Conservation (phyloP, 2,113 vertebrate genomes). For the Mobula birostris region DNA sequence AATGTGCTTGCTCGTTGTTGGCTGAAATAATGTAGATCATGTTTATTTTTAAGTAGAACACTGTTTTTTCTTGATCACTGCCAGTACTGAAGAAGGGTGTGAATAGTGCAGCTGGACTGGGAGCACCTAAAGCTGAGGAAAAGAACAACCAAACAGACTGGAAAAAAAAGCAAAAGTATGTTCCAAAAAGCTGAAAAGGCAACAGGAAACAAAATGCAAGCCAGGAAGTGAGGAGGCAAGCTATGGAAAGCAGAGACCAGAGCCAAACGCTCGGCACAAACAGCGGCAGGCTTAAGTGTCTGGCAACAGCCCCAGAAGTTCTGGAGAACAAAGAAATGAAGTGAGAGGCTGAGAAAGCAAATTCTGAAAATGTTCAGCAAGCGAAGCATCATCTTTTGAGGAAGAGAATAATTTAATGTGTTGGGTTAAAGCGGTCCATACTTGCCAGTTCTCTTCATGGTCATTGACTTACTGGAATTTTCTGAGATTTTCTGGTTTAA, state of each 20-base stretch:
- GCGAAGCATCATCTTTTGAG: background rate
- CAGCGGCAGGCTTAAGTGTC: background rate
- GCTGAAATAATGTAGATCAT: background rate
- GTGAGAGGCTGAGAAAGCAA: background rate
- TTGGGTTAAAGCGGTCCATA: background rate
- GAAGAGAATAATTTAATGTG: background rate
- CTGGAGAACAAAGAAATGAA: background rate
- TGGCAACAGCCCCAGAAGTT: background rate
- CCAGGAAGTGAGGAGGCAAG: slow-evolving; percentile 15
- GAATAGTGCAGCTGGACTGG: background rate
- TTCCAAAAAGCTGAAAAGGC: slow-evolving; percentile 11
- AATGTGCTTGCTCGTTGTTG: background rate
- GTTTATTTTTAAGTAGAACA: background rate
- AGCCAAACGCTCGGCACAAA: background rate
- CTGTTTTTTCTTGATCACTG: background rate
- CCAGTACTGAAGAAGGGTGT: background rate
- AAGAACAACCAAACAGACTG: slow-evolving; percentile 13
- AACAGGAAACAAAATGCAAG: slow-evolving; percentile 26
- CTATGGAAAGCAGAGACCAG: background rate
- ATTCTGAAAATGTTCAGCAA: background rate
- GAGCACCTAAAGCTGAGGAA: background rate
- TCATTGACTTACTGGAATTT: background rate
- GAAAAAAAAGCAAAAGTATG: background rate
- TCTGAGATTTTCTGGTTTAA: background rate
- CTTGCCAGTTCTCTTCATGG: background rate